These are phyloP conservation scores for Centroberyx gerrardi DNA, from an alignment of 2,797 vertebrate species.

Conservation along the genomic window DNA sequence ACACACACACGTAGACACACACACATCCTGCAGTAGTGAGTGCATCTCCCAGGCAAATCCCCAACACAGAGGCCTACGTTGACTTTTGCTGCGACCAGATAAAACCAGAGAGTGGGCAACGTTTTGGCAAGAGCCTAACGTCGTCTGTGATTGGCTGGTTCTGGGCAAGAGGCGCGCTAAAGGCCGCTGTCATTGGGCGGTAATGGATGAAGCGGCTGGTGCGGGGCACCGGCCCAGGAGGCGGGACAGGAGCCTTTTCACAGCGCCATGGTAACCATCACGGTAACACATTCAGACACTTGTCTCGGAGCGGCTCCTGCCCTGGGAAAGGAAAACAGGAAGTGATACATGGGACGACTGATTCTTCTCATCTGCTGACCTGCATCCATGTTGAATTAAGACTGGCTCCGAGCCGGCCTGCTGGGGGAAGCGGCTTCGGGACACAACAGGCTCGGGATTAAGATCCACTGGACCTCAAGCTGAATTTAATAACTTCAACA, in stretches of 20 bases:
- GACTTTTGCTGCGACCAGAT: slow-evolving; percentile 65
- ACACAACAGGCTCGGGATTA: background rate
- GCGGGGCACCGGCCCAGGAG: slow-evolving; percentile 67
- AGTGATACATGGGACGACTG: slow-evolving; percentile 74
- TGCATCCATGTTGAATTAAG: slow-evolving; percentile 53
- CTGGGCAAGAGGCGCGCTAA: slow-evolving; percentile 43
- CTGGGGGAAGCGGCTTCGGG: slow-evolving; percentile 5
- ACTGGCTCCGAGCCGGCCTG: slow-evolving; percentile 37
- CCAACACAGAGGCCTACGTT: slow-evolving; percentile 47
- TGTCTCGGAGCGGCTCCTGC: slow-evolving; percentile 71
- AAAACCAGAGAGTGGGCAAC: slow-evolving; percentile 62
- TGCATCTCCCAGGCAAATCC: slow-evolving; percentile 49
- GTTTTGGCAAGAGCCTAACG: slow-evolving; percentile 25
- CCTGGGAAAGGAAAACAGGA: slow-evolving; percentile 87
- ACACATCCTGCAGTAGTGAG: slow-evolving; percentile 18
- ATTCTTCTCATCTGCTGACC: slow-evolving; percentile 71
- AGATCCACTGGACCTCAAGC: slow-evolving; percentile 3
- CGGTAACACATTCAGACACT: slow-evolving; percentile 80
- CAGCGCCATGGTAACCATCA: slow-evolving; percentile 83
- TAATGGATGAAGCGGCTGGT: slow-evolving; percentile 77
- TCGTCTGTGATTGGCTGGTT: slow-evolving; percentile 60
- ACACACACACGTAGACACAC: slow-evolving; percentile 7
- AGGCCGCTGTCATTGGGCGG: slow-evolving; percentile 59
- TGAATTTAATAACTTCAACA: background rate
- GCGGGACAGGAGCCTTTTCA: slow-evolving; percentile 69